Evolutionary conservation across 2,113 vertebrate genomes (phyloP).

Genomic region (Melanocharis versteri): DNA sequence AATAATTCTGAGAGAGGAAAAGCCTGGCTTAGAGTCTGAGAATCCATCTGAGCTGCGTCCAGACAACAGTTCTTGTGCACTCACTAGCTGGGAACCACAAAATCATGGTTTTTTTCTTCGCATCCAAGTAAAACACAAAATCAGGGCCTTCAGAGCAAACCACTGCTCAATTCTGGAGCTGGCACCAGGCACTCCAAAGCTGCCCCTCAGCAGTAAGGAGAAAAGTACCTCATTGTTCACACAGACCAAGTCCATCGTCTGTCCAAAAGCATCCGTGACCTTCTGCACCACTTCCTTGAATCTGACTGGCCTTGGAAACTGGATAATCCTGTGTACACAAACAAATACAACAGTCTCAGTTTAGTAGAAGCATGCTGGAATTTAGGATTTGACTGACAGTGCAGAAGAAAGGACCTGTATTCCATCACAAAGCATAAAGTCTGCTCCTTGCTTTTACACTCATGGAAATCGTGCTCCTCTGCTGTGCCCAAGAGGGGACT

Average conservation of each 20-base stretch:
- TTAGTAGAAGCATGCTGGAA: background rate
- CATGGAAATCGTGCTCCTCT: background rate
- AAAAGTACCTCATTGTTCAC: slow-evolving; percentile 82
- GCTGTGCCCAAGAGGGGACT: background rate
- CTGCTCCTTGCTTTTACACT: background rate
- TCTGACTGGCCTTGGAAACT: slow-evolving; percentile 84
- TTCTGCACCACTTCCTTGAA: slow-evolving; percentile 89
- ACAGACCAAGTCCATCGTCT: slow-evolving; percentile 88
- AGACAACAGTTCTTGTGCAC: background rate
- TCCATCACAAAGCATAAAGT: background rate
- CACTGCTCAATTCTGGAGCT: background rate
- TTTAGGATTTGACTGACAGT: background rate
- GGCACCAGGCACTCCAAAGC: background rate
- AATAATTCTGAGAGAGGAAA: background rate
- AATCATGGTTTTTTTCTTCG: background rate
- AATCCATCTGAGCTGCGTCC: background rate
- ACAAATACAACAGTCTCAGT: background rate
- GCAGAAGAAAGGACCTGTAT: background rate
- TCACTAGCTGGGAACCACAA: background rate
- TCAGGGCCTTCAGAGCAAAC: background rate
- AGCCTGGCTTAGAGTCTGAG: background rate
- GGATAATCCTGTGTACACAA: slow-evolving; percentile 79
- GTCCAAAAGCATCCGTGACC: slow-evolving; percentile 88
- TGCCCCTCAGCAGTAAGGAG: background rate
- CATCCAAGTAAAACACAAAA: background rate